Base-by-base conservation (phyloP, 2,888 invertebrate genomes). In the Pachydiplax longipennis region DNA sequence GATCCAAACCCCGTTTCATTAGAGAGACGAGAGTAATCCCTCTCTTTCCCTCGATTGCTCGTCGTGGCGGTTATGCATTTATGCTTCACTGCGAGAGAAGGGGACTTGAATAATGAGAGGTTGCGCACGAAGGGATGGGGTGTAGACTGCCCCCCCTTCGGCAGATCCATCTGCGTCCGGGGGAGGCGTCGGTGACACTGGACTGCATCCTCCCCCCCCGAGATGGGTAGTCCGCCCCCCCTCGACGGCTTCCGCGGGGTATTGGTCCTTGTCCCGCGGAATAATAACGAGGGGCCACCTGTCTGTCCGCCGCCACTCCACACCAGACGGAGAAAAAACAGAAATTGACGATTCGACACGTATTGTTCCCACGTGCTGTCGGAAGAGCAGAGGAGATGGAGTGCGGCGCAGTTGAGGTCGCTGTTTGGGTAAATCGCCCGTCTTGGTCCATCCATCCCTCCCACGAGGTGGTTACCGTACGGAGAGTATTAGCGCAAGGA, bases 101-200 rank as follows among this genome's bases (percentile, higher is more conserved):
- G 25, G 31, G 87, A 87, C n/a, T 61, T 87, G 87, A 87, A 87
- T 87, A 87, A 87, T 87, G 87, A 87, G 87, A 13, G 87, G 25
- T 25, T 61, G 37, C 61, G 37, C 65, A 35, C 87, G 73, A 31
- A 10, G 73, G 81, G 81, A n/a, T 40, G 25, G 58, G n/a, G 35
- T 35, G 83, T n/a, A 22, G 61, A 65, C 40, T 37, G 22, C 65
- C 22, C 22, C 65, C 58, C 25, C 87, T 6, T 61, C 87, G 61
- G 22, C 87, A 61, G 35, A 87, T 87, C 87, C 87, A 87, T 87
- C 87, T 87, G 87, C 87, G 87, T 87, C 61, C 87, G 8, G 82
- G 18, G 83, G 87, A 2, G 25, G n/a, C 61, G 61, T 61, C 58
- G 58, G 83, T 83, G 83, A 58, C 83, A 83, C 53, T 35, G 83